Evolutionary conservation across 2,113 vertebrate species (phyloP), one percentile per base, ranked within the genome.

Genomic region (Coreoperca whiteheadi): DNA sequence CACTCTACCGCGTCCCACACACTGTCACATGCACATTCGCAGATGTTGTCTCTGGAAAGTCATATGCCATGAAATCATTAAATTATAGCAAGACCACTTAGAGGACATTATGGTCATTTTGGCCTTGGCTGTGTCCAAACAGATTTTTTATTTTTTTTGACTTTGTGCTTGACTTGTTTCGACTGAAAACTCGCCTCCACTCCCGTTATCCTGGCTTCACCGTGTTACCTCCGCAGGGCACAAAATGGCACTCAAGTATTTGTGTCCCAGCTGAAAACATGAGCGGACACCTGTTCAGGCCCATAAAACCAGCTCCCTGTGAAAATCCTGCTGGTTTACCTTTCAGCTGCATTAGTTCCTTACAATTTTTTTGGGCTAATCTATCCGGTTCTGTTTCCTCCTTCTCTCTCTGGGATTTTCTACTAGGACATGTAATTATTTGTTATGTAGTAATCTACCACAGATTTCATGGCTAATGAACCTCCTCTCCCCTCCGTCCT

Each of bases 261-360:
- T 21, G 65, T 25, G 48, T 79, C 81, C 75, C 43, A 14, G 83
- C 51, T 72, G 74, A 83, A 81, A 84, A 87, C 88, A 77, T 0
- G 41, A 79, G 70, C 48, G 51, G 76, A 85, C 86, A 88, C 81
- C 86, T 88, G 90, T 77, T 91, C 34, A 30, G 59, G 50, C 71
- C 76, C 50, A 72, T 75, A 74, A 91, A 91, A 51, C 43, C 73
- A 64, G 12, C 80, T 85, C 61, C 3, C 70, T 77, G 74, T 57
- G 60, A 86, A 89, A 82, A 75, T 9, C 39, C 34, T 28, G 25
- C 34, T 73, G 69, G 54, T 74, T 83, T 64, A 73, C 57, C 48
- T 80, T 61, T 68, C 48, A 78, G 78, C 59, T 32, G 30, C 39
- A 82, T 74, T 54, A 77, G 72, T 54, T 77, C 63, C 77, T 57